phyloP scores from a whole-genome alignment of 30 jellyfish, hydroid and myxozoan genomes.

The Aurelia aurita region DNA sequence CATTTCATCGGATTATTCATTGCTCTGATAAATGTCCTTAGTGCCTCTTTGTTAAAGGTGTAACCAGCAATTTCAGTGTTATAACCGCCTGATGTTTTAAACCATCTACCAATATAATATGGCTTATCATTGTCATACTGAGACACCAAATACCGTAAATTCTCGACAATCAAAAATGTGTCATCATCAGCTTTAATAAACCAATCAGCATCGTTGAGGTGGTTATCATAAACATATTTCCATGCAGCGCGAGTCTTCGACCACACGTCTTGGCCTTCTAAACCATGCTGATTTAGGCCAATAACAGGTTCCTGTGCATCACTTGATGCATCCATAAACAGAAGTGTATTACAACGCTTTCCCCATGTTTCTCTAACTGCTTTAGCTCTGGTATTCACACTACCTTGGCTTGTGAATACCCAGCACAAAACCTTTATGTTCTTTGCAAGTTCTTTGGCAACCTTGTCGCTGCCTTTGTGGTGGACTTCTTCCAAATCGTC shows the following conservation, averaged over 20 bases:
- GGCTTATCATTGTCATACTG: slow-evolving; percentile 65
- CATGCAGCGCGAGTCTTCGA: slow-evolving; percentile 96
- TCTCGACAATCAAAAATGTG: slow-evolving; percentile 90
- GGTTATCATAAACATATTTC: slow-evolving; percentile 83
- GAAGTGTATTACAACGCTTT: slow-evolving; percentile 82
- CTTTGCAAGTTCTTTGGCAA: slow-evolving; percentile 70
- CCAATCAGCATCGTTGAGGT: slow-evolving; percentile 97
- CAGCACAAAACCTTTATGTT: slow-evolving; percentile 85
- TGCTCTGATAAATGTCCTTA: slow-evolving; percentile 68
- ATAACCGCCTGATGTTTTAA: slow-evolving; percentile 89
- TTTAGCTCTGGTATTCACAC: slow-evolving; percentile 63
- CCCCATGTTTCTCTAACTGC: slow-evolving; percentile 99
- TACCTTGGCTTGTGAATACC: slow-evolving; percentile 86
- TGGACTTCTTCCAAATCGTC: slow-evolving; percentile 50
- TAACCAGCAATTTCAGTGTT: slow-evolving; percentile 99
- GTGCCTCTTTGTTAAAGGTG: slow-evolving; percentile 84
- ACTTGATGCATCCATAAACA: slow-evolving; percentile 81
- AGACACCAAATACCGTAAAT: slow-evolving; percentile 76
- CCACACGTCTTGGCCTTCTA: slow-evolving; percentile 88
- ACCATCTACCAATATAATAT: slow-evolving; percentile 94
- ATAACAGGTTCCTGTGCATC: slow-evolving; percentile 83
- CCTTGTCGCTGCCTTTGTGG: slow-evolving; percentile 75
- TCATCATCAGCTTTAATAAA: slow-evolving; percentile 95
- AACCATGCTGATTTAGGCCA: slow-evolving; percentile 75
- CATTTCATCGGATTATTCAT: slow-evolving; percentile 90